Evolutionary conservation across 2,888 invertebrate genomes (phyloP), one percentile per base, ranked within the genome.

Genomic region (Corbicula japonica): DNA sequence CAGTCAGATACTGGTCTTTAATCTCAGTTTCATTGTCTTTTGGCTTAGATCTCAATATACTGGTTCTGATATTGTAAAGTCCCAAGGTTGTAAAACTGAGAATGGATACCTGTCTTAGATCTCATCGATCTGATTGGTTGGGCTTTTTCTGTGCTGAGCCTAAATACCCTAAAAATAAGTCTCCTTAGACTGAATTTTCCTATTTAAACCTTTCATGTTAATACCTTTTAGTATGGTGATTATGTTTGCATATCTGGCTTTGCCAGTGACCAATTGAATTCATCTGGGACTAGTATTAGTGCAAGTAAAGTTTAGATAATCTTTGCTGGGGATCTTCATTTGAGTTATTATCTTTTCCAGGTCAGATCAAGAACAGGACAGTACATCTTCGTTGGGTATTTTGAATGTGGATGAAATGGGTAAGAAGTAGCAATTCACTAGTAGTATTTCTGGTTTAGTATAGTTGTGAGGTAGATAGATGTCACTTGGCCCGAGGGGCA

Each of bases 391-490:
- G 0, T 62, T 83, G 18, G 83, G 83, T 6, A 74, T 83, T n/a
- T 46, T 83, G 1, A 77, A 83, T 60, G 56, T 83, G 18, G 83
- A 83, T 52, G 77, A 80, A 12, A 83, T 83, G 77, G 83, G 83
- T 83, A 75, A 62, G 76, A 35, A 48, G 48, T 48, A 44, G 18
- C 8, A 52, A 52, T 46, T n/a, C n/a, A 5, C 8, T 21, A 15
- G 15, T 6, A 5, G 10, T n/a, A 48, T 21, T 48, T 48, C n/a
- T 48, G n/a, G 10, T 48, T 12, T 48, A 48, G 5, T n/a, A 8
- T 48, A n/a, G n/a, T n/a, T 48, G 6, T 5, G 21, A 48, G 21
- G 21, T n/a, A n/a, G 15, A 5, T n/a, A n/a, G 48, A 12, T n/a
- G 48, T 48, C 21, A n/a, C n/a, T 21, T 12, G 48, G 6, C 15